Conservation (phyloP, 1,140 invertebrate species). For the Acromyrmex heyeri region DNA sequence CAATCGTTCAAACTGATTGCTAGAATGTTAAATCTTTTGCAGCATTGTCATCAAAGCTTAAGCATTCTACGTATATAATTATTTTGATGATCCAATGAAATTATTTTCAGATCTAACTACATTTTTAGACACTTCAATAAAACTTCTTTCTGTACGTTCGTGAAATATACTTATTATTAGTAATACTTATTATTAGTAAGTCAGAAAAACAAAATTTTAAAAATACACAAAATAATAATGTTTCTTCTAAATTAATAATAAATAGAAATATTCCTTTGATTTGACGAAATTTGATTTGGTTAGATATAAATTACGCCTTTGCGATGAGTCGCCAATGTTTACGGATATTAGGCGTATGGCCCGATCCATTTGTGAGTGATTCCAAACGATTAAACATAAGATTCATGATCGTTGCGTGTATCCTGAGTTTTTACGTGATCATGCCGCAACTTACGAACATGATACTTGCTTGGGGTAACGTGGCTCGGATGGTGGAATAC, state of each 20-base stretch:
- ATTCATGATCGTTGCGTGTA: not conserved
- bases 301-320: constrained; percentile 28
- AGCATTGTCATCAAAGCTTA: too few species aligned
- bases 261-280: not conserved
- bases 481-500: not conserved
- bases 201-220: not conserved
- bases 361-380: not conserved
- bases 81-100: too few species aligned
- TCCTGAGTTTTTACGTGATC: not conserved
- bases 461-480: constrained; percentile 17
- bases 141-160: too few species aligned
- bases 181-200: not conserved
- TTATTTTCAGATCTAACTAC: too few species aligned
- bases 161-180: not conserved
- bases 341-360: constrained; percentile 37
- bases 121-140: too few species aligned
- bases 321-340: not conserved
- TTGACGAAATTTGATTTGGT: not conserved
- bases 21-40: too few species aligned
- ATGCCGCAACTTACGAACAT: not conserved
- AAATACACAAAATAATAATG: not conserved
- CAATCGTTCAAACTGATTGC: too few species aligned
- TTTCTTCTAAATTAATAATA: not conserved
- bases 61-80: too few species aligned
- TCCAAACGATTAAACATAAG: not conserved